Percentiles rank a stretch among this genome's conserved stretches.
Conservation (phyloP, 2,888 invertebrate genomes). For the Yponomeuta plumbellus region DNA sequence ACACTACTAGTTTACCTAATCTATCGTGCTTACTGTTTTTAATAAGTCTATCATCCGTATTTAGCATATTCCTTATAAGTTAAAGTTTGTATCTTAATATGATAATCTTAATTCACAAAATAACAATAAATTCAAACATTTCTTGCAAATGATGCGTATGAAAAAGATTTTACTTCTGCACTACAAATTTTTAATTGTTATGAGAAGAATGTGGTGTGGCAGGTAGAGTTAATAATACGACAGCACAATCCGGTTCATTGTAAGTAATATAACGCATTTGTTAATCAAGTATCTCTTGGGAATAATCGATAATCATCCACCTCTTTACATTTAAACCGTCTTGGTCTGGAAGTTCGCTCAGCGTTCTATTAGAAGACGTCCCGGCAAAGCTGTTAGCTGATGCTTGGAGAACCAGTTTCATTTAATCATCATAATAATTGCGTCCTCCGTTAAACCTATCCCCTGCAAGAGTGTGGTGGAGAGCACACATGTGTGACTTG, state of each 20-base stretch:
- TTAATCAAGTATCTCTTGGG: conserved; percentile 20
- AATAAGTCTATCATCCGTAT: neutral
- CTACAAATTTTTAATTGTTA: neutral
- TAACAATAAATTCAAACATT: neutral
- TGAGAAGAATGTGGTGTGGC: neutral
- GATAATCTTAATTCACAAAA: too few relatives aligned
- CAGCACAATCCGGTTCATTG: conserved; percentile 23
- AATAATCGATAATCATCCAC: conserved; percentile 28
- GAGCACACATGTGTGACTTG: conserved; percentile 27
- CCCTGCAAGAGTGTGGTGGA: conserved; percentile 39
- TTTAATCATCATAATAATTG: conserved; percentile 75
- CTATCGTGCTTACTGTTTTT: conserved; percentile 18
- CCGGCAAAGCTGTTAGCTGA: conserved; percentile 33
- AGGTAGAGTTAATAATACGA: neutral
- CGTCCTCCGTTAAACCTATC: conserved; percentile 68
- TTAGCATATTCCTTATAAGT: neutral
- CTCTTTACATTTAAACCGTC: conserved; percentile 25
- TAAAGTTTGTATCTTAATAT: too few relatives aligned
- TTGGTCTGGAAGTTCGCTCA: conserved; percentile 24
- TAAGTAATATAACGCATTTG: conserved; percentile 22
- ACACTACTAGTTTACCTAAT: conserved; percentile 41
- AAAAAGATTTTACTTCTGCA: neutral
- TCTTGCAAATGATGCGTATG: neutral
- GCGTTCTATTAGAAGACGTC: conserved; percentile 32
- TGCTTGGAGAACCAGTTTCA: conserved; percentile 65